Percentiles rank a stretch among this genome's conserved stretches.
Evolutionary conservation across 2,113 vertebrate species (phyloP).

Genomic region (Puntigrus tetrazona): DNA sequence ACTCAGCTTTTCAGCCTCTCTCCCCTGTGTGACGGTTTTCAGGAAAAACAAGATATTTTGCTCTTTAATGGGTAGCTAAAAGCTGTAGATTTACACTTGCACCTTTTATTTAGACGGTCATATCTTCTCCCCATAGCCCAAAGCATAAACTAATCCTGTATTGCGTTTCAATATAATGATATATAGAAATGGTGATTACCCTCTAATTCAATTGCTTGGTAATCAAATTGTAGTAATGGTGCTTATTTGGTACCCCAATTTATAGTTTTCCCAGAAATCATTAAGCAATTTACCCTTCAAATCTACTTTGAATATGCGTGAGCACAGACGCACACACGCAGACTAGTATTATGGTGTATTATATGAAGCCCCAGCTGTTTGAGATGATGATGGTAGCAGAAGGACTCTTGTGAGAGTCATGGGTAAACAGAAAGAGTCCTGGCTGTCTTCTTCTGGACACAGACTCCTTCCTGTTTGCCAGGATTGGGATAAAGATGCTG

Average conservation of each 20-base stretch:
- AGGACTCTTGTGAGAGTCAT: slow-evolving; percentile 73
- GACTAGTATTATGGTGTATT: slow-evolving; percentile 71
- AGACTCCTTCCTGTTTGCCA: slow-evolving; percentile 51
- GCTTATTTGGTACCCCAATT: slow-evolving; percentile 78
- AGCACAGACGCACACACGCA: slow-evolving; percentile 34
- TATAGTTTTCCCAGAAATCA: slow-evolving; percentile 79
- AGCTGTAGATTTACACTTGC: slow-evolving; percentile 68
- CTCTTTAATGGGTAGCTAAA: slow-evolving; percentile 26
- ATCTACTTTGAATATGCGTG: slow-evolving; percentile 74
- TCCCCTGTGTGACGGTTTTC: neutral
- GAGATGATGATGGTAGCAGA: slow-evolving; percentile 74
- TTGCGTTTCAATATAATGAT: slow-evolving; percentile 78
- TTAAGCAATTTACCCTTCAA: slow-evolving; percentile 77
- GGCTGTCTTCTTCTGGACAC: slow-evolving; percentile 65
- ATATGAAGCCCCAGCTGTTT: slow-evolving; percentile 75
- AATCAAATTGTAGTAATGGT: slow-evolving; percentile 80
- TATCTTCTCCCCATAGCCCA: slow-evolving; percentile 72
- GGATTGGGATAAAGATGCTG: slow-evolving; percentile 55
- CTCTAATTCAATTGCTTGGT: slow-evolving; percentile 77
- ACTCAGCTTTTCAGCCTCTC: neutral
- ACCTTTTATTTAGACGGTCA: slow-evolving; percentile 66
- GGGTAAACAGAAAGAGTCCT: slow-evolving; percentile 79
- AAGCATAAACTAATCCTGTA: slow-evolving; percentile 72
- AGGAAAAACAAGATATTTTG: neutral
- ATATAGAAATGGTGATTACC: slow-evolving; percentile 79